Conservation (phyloP, 2,113 vertebrate species). For the Cololabis saira region DNA sequence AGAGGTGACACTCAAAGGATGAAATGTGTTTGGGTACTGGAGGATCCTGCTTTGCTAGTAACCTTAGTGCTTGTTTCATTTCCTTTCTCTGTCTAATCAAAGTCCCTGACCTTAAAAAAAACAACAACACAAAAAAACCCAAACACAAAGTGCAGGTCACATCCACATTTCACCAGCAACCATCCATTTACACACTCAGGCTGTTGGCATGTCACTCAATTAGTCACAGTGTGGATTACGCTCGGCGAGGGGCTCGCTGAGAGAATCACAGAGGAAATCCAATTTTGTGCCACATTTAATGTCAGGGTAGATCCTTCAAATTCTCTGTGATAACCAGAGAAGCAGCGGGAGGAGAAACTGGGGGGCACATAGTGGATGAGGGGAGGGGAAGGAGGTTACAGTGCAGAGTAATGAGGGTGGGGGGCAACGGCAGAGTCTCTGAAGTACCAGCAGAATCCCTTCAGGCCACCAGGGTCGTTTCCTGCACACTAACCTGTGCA, state of each 20-base stretch:
- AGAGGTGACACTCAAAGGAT: constrained; percentile 50
- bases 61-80: not conserved
- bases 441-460: constrained; percentile 1
- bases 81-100: constrained; percentile 38
- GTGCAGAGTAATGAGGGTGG: constrained; percentile 18
- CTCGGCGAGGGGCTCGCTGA: constrained; percentile 53
- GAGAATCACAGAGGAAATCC: constrained; percentile 70
- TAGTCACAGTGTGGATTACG: constrained; percentile 73
- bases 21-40: constrained; percentile 29
- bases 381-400: constrained; percentile 9
- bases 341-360: constrained; percentile 25
- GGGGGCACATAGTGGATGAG: constrained; percentile 18
- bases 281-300: constrained; percentile 76
- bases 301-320: constrained; percentile 65
- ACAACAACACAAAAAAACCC: not conserved
- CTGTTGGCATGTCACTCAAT: constrained; percentile 72
- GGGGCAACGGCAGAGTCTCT: constrained; percentile 1
- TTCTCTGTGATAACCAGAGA: constrained; percentile 54
- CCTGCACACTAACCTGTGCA: not conserved
- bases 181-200: constrained; percentile 64
- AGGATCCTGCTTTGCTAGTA: constrained; percentile 29
- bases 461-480: constrained; percentile 9
- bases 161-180: constrained; percentile 60
- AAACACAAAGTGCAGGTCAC: constrained; percentile 44
- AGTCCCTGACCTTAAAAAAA: constrained; percentile 33